A percentile compares a stretch with the other conserved stretches of the same genome.
phyloP scores from a whole-genome alignment of 2,797 vertebrate genomes.

The Chaenodraco wilsoni region DNA sequence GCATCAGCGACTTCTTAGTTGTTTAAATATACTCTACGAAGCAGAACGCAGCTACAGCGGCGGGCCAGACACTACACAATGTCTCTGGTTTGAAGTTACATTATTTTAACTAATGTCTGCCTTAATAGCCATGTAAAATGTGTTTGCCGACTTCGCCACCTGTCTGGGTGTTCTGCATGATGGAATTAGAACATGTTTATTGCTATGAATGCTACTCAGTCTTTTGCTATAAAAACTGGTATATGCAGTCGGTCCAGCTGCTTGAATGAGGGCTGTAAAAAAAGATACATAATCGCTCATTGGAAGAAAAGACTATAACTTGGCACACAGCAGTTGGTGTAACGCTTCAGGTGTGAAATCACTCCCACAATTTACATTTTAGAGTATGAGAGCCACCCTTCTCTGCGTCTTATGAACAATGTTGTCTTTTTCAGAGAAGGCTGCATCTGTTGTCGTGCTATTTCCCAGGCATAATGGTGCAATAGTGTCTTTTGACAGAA shows the following conservation, averaged over 20 bases:
- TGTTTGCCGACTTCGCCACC: slow-evolving; percentile 61
- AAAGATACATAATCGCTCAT: slow-evolving; percentile 58
- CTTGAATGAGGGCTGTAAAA: slow-evolving; percentile 51
- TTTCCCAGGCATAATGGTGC: slow-evolving; percentile 31
- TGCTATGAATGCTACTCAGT: slow-evolving; percentile 47
- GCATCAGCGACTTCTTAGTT: slow-evolving; percentile 59
- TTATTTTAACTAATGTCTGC: slow-evolving; percentile 56
- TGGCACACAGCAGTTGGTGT: slow-evolving; percentile 68
- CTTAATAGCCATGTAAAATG: slow-evolving; percentile 62
- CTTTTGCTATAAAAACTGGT: slow-evolving; percentile 52
- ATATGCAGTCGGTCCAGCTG: slow-evolving; percentile 53
- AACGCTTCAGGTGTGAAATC: slow-evolving; percentile 78
- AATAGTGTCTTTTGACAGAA: slow-evolving; percentile 19
- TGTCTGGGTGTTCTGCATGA: slow-evolving; percentile 59
- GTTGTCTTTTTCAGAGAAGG: slow-evolving; percentile 29
- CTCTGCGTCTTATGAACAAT: slow-evolving; percentile 40
- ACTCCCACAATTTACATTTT: slow-evolving; percentile 60
- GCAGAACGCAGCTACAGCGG: slow-evolving; percentile 25
- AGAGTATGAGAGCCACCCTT: slow-evolving; percentile 36
- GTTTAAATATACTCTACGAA: slow-evolving; percentile 60
- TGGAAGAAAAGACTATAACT: slow-evolving; percentile 69
- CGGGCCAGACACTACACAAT: slow-evolving; percentile 46
- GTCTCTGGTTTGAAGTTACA: slow-evolving; percentile 38
- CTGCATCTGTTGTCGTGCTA: slow-evolving; percentile 12
- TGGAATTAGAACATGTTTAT: slow-evolving; percentile 53